These are phyloP conservation scores for Brotula barbata DNA, from an alignment of 2,797 vertebrate species.

Conservation along the genomic window DNA sequence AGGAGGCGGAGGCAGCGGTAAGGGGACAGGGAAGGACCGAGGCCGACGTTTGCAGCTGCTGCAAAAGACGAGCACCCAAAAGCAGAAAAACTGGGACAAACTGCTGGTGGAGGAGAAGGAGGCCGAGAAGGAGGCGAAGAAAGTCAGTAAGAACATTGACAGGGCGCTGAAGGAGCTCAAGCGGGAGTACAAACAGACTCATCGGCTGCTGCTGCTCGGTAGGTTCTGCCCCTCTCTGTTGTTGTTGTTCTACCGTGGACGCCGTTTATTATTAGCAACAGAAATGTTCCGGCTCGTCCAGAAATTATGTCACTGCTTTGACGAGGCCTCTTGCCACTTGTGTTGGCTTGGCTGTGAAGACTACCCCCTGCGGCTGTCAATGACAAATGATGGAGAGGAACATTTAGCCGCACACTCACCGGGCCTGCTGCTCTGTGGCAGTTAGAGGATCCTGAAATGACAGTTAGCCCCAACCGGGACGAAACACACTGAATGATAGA, in stretches of 20 bases:
- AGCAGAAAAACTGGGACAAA: slow-evolving; percentile 89
- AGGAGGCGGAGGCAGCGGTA: slow-evolving; percentile 63
- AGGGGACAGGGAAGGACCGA: slow-evolving; percentile 76
- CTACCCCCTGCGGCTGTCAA: slow-evolving; percentile 52
- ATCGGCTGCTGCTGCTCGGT: slow-evolving; percentile 94
- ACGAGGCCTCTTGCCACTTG: slow-evolving; percentile 65
- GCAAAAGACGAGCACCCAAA: slow-evolving; percentile 78
- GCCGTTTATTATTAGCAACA: slow-evolving; percentile 55
- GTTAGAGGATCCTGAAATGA: neutral
- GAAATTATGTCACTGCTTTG: slow-evolving; percentile 58
- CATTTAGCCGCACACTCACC: slow-evolving; percentile 20
- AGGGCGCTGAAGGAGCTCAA: slow-evolving; percentile 89
- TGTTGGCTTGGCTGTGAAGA: slow-evolving; percentile 53
- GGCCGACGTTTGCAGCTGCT: slow-evolving; percentile 79
- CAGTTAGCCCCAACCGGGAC: neutral
- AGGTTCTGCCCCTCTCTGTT: slow-evolving; percentile 64
- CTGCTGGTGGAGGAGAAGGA: slow-evolving; percentile 90
- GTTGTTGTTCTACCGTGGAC: slow-evolving; percentile 29
- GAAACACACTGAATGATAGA: slow-evolving; percentile 7
- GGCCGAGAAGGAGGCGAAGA: slow-evolving; percentile 91
- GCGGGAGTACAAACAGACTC: slow-evolving; percentile 92
- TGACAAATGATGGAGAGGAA: slow-evolving; percentile 61
- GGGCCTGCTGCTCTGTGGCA: slow-evolving; percentile 30
- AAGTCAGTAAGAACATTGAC: slow-evolving; percentile 93
- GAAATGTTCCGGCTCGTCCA: slow-evolving; percentile 49